phyloP scores from a whole-genome alignment of 2,888 invertebrate species.

The Erpobdella octoculata region DNA sequence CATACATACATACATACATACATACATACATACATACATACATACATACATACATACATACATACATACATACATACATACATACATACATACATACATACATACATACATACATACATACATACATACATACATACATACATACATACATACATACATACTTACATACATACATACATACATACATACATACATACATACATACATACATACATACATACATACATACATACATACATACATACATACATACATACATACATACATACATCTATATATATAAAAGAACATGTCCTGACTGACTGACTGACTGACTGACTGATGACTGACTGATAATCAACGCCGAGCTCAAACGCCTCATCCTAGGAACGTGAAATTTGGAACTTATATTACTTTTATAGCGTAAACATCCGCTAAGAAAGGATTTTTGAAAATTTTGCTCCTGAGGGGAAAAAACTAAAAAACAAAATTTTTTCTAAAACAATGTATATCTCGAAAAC shows the following conservation, averaged over 20 bases:
- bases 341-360: too few species aligned
- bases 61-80: constrained; percentile 18
- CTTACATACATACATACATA: background rate
- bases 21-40: constrained; percentile 27
- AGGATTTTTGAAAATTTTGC: too few species aligned
- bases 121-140: constrained; percentile 1
- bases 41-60: constrained; percentile 27
- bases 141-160: constrained; percentile 1
- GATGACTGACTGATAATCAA: too few species aligned
- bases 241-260: background rate
- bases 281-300: too few species aligned
- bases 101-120: constrained; percentile 1
- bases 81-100: background rate
- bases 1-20: constrained; percentile 27
- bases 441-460: too few species aligned
- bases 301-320: too few species aligned
- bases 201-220: background rate
- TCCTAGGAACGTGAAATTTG: too few species aligned
- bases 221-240: background rate
- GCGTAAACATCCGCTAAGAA: too few species aligned
- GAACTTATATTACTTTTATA: too few species aligned
- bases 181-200: constrained; percentile 1
- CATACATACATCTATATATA: too few species aligned
- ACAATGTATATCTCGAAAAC: too few species aligned
- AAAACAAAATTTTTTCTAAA: too few species aligned